These are phyloP conservation scores for Drosophila bipectinata DNA, from an alignment of 1,140 invertebrate genomes.

Conservation along the genomic window DNA sequence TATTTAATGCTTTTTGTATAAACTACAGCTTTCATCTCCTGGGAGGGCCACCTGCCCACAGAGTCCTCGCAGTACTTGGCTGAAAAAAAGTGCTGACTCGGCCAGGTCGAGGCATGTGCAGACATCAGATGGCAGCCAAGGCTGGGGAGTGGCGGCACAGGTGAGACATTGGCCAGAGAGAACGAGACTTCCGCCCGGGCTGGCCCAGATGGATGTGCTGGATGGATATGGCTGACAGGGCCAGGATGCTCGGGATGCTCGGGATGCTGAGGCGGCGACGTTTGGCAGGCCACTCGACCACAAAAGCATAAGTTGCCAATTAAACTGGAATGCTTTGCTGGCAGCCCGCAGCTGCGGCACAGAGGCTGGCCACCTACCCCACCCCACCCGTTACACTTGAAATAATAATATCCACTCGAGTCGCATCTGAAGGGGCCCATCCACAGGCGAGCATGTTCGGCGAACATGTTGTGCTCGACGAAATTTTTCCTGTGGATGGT, in stretches of 20 bases:
- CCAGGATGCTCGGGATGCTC: constrained; percentile 15
- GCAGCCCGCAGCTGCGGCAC: constrained; percentile 20
- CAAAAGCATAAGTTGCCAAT: constrained; percentile 83
- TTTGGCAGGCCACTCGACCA: constrained; percentile 61
- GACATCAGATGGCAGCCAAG: background rate
- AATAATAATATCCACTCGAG: background rate
- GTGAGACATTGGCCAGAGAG: constrained; percentile 46
- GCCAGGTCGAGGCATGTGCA: constrained; percentile 10
- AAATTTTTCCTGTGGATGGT: too few species aligned
- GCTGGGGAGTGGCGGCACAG: background rate
- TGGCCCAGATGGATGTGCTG: constrained; percentile 40
- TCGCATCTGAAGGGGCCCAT: background rate
- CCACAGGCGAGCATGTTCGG: too few species aligned
- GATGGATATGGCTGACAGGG: constrained; percentile 32
- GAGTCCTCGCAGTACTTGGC: background rate
- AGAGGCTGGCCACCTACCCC: constrained; percentile 5
- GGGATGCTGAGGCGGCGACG: constrained; percentile 10
- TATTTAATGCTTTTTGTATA: background rate
- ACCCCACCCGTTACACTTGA: background rate
- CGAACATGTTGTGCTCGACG: too few species aligned
- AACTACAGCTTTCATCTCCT: background rate
- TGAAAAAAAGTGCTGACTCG: constrained; percentile 56
- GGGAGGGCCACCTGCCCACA: constrained; percentile 4
- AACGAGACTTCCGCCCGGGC: constrained; percentile 49
- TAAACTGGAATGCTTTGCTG: constrained; percentile 78